These are phyloP conservation scores for Pseudachorutes palmiensis DNA, from an alignment of 1,140 invertebrate species.

Conservation along the genomic window DNA sequence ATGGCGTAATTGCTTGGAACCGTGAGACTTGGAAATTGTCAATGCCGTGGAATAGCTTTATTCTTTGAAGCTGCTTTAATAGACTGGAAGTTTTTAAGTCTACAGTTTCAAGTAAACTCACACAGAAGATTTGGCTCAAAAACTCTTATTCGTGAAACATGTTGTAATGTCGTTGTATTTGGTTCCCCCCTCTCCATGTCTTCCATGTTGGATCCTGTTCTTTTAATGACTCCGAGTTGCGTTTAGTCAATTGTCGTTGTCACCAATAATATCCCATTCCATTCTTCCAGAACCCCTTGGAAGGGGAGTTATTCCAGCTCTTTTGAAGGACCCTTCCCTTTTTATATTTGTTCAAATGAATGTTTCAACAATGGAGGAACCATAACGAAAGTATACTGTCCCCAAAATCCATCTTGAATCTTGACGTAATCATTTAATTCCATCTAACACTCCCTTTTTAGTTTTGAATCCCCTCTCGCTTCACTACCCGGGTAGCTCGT, in stretches of 20 bases:
- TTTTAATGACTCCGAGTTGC: background rate
- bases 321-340: background rate
- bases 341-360: background rate
- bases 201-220: background rate
- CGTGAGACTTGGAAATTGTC: too few species aligned
- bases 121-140: too few species aligned
- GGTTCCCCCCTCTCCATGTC: background rate
- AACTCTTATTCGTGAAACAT: too few species aligned
- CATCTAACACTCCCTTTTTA: background rate
- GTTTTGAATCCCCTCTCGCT: background rate
- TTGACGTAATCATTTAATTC: slow-evolving; percentile 12
- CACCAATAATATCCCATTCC: background rate
- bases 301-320: background rate
- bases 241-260: slow-evolving; percentile 1
- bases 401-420: background rate
- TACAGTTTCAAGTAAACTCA: too few species aligned
- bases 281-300: background rate
- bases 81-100: too few species aligned
- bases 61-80: too few species aligned
- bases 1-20: too few species aligned
- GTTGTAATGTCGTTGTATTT: too few species aligned
- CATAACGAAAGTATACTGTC: background rate
- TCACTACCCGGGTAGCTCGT: background rate
- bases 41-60: too few species aligned
- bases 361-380: background rate